phyloP scores from a whole-genome alignment of 2,113 vertebrate genomes.

The Pseudorectes ferrugineus region DNA sequence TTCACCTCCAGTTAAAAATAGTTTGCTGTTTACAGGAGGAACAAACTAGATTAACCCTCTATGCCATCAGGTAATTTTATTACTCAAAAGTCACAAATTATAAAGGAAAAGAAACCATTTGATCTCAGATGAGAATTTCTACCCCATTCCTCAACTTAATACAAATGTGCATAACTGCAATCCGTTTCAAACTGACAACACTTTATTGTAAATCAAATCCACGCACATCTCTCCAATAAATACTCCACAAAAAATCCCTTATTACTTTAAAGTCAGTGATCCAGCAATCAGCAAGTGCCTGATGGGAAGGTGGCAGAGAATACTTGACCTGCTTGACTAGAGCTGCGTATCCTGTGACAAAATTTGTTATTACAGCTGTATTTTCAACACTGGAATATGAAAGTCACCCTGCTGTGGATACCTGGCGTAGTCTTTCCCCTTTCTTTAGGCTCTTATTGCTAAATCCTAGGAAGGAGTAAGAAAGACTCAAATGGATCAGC shows the following conservation, averaged over 20 bases:
- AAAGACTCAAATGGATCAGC: neutral
- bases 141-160: neutral
- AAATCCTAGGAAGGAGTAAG: neutral
- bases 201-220: neutral
- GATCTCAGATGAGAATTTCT: neutral
- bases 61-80: neutral
- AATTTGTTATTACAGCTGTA: neutral
- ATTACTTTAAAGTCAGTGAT: neutral
- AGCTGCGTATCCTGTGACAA: neutral
- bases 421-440: neutral
- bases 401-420: neutral
- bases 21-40: neutral
- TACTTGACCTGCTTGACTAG: neutral
- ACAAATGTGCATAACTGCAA: neutral
- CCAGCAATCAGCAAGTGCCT: neutral
- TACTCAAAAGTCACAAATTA: neutral
- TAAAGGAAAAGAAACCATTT: rapidly evolving
- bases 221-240: neutral
- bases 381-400: neutral
- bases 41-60: neutral
- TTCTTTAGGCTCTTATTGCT: neutral
- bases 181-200: neutral
- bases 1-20: neutral
- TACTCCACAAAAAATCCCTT: neutral
- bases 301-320: neutral